Evolutionary conservation across 2,113 vertebrate species (phyloP).

Genomic region (Myotis yumanensis): DNA sequence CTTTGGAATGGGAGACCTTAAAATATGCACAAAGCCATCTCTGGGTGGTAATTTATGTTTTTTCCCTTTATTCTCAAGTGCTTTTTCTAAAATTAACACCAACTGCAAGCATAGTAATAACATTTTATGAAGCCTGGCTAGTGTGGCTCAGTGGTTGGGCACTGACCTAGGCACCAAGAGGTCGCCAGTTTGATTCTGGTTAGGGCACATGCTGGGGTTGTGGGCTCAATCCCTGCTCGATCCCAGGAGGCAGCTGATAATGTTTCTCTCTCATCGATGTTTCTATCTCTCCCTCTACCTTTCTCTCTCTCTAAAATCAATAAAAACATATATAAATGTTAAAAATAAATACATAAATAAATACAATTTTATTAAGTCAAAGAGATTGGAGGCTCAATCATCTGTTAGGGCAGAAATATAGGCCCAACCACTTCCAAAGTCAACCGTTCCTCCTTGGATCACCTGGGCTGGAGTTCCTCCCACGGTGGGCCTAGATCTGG

Average conservation of each 20-base stretch:
- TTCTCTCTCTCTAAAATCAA: too few species aligned
- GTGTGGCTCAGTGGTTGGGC: too few species aligned
- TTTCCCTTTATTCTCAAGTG: background rate
- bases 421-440: conserved; percentile 24
- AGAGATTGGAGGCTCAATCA: background rate
- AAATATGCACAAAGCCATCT: background rate
- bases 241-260: too few species aligned
- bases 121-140: background rate
- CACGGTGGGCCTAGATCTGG: background rate
- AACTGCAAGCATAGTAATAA: background rate
- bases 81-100: conserved; percentile 25
- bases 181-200: too few species aligned
- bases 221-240: too few species aligned
- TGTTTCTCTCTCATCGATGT: too few species aligned
- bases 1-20: background rate
- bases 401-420: conserved; percentile 47
- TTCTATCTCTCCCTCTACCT: too few species aligned
- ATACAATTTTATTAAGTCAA: conserved; percentile 42
- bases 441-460: conserved; percentile 10
- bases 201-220: too few species aligned
- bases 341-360: background rate
- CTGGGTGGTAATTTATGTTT: background rate
- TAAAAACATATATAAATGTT: too few species aligned
- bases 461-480: background rate
- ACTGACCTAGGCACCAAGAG: too few species aligned